Base-by-base conservation (phyloP, 2,113 vertebrate species). In the Circaetus cinerascens region DNA sequence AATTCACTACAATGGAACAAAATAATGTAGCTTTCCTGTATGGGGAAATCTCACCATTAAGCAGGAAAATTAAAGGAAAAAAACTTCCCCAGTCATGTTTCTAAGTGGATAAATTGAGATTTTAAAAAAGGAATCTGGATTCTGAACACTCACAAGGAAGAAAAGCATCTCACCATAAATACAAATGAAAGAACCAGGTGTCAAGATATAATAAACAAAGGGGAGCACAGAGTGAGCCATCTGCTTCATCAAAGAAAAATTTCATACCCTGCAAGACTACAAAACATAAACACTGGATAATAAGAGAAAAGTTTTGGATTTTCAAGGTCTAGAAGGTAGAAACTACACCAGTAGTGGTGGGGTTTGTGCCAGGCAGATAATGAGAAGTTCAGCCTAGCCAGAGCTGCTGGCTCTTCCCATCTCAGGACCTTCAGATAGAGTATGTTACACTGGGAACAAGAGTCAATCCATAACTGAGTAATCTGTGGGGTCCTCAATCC, bases 241-340 rank as follows among this genome's bases (percentile, higher is more conserved):
- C 93, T 96, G 93, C 73, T 87, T 85, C 91, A 91, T 95, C 89
- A 95, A 96, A 97, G 86, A 78, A 84, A 91, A 72, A 51, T 6
- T 63, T 91, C 56, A 72, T 91, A 89, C 30, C 25, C 84, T 72
- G 27, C 27, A 91, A 96, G 74, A 56, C 53, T 66, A 48, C 27
- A 79, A 66, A 95, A 78, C 15, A 48, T 90, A 95, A 96, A 91
- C 95, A 90, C 7, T 64, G 27, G 4, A 2, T 53, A 81, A 96
- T 95, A 93, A 90, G 43, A 90, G 29, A 88, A 77, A 59, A 91
- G 46, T 40, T 72, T 82, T 9, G 57, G 27, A 15, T 90, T 91
- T 87, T 73, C 93, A 91, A 93, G 84, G 84, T 82, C 79, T 85
- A 6, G 0, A 64, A 94, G 51, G 36, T 68, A 89, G 89, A 78